Evolutionary conservation across 1,140 invertebrate genomes (phyloP), one percentile per base, ranked within the genome.

Genomic region (Pogonomyrmex barbatus): DNA sequence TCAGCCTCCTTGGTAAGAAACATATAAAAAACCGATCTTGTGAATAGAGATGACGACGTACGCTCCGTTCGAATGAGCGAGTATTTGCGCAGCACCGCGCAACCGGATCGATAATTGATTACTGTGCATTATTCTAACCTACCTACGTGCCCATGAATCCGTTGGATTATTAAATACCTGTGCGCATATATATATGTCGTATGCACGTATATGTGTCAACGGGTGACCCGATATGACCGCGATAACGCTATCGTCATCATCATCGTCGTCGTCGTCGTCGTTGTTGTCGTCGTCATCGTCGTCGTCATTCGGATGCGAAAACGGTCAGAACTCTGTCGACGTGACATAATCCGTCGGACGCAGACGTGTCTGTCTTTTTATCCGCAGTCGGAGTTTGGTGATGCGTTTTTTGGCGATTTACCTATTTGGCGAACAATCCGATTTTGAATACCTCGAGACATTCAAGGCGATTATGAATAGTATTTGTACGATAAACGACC

Each of bases 91-190:
- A 91, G 86, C 78, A 65, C 77, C 58, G 56, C 83, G 45, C 68
- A 12, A 36, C 76, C 86, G 68, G 89, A 90, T 92, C 91, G 91
- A 92, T 92, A 89, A 91, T 91, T 92, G 86, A 91, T 92, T 89
- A 90, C 81, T 60, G 83, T 68, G 56, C 70, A 87, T 56, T 79
- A 90, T 81, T 90, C 90, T 92, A 92, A 92, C 91, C 91, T 92
- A 92, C 91, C 91, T 92, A 90, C 56, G 60, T 68, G 60, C 17
- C 54, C n/a, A 78, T 60, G 62, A 45, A 75, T 90, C 24, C 42
- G n/a, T 14, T 90, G 30, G 87, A 85, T 71, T 90, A 58, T 68
- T 85, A 52, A 73, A 39, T 52, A 2, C 6, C 5, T 65, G 58
- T 50, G 45, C 14, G 14, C 5, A 54, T 9, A 14, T 56, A 30